Evolutionary conservation across 1,140 invertebrate genomes (phyloP).

Genomic region (Adoxophyes honmai): DNA sequence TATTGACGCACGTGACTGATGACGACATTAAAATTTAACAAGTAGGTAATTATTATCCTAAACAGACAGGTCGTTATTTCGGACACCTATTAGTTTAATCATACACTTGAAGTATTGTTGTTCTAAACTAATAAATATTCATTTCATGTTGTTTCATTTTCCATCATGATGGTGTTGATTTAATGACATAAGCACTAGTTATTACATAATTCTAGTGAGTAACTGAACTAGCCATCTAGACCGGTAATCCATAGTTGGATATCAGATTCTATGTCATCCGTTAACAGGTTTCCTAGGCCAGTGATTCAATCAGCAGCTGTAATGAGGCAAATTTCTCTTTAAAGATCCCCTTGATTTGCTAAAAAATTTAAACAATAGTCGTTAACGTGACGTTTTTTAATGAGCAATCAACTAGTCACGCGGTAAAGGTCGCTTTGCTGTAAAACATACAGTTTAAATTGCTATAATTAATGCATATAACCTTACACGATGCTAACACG

Average conservation of each 20-base stretch:
- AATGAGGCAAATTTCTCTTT: neutral
- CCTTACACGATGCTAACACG: conserved; percentile 10
- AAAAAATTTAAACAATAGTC: neutral
- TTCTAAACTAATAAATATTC: no score
- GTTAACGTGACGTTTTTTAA: neutral
- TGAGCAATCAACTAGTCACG: neutral
- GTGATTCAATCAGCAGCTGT: neutral
- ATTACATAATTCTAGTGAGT: neutral
- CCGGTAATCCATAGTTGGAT: neutral
- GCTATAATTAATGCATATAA: conserved; percentile 8
- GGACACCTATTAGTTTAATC: no score
- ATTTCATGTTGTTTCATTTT: neutral
- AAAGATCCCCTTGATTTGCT: neutral
- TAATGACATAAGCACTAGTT: neutral
- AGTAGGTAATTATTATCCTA: no score
- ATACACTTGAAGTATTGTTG: no score
- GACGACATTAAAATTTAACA: no score
- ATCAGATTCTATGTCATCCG: neutral
- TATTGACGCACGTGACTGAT: no score
- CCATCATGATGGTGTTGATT: neutral
- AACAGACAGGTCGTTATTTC: conserved; percentile 4
- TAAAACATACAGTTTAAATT: neutral
- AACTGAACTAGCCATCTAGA: neutral
- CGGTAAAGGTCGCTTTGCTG: neutral
- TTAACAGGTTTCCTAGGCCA: neutral